phyloP scores from a whole-genome alignment of 2,113 vertebrate species.

The Rhagologus leucostigma region DNA sequence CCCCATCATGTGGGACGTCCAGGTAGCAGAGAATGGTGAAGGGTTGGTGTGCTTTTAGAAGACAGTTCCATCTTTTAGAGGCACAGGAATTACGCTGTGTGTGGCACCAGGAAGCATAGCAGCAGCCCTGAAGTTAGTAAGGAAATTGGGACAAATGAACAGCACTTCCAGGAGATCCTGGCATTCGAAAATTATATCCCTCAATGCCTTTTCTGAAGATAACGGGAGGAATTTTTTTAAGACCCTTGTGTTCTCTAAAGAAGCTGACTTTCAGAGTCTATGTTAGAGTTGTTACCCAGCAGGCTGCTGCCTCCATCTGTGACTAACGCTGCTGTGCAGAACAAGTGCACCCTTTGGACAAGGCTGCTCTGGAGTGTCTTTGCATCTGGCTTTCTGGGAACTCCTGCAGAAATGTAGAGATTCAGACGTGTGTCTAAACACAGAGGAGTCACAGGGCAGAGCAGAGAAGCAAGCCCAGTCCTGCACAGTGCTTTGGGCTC shows the following conservation, averaged over 20 bases:
- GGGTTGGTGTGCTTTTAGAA: background rate
- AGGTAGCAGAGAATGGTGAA: background rate
- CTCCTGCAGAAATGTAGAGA: background rate
- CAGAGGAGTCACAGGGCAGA: background rate
- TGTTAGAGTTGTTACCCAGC: background rate
- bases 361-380: background rate
- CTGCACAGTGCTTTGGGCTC: background rate
- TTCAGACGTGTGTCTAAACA: background rate
- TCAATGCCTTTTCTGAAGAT: background rate
- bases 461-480: background rate
- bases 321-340: background rate
- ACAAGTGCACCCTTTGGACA: background rate
- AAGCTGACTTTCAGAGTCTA: background rate
- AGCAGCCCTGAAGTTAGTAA: background rate
- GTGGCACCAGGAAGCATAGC: background rate
- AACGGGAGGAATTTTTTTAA: background rate
- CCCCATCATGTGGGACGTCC: background rate
- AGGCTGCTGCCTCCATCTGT: background rate
- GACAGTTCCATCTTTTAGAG: background rate
- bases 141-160: background rate
- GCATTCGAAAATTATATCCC: background rate
- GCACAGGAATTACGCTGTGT: fast-evolving
- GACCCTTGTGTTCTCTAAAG: background rate
- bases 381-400: background rate
- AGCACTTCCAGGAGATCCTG: background rate